Evolutionary conservation across 2,888 invertebrate genomes (phyloP), one percentile per base, ranked within the genome.

Genomic region (Heteromurus nitidus): DNA sequence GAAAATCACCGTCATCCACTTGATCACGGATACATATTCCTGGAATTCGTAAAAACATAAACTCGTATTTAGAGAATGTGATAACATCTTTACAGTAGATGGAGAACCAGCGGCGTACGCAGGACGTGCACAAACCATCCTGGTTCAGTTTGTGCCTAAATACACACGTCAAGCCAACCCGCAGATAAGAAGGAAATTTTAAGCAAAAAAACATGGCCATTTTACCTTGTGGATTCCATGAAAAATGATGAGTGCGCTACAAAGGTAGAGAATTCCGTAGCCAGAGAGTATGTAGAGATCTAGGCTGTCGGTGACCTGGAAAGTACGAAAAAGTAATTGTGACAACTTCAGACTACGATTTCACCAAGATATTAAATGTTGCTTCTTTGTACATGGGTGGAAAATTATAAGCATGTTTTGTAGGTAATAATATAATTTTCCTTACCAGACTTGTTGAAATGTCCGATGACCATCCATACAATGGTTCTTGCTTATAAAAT

Each of bases 161-260:
- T n/a, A n/a, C n/a, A n/a, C n/a, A n/a, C n/a, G n/a, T n/a, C n/a
- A n/a, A n/a, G n/a, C n/a, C n/a, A n/a, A n/a, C n/a, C n/a, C n/a
- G n/a, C n/a, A n/a, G n/a, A n/a, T n/a, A n/a, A n/a, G n/a, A n/a
- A n/a, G n/a, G n/a, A n/a, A n/a, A n/a, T n/a, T n/a, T n/a, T n/a
- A n/a, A n/a, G n/a, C n/a, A n/a, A n/a, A n/a, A n/a, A n/a, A n/a
- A n/a, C n/a, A n/a, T n/a, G n/a, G n/a, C n/a, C n/a, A n/a, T n/a
- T 24, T 55, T 55, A 84, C 84, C 80, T 82, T 84, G 47, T 84
- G 82, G 62, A 82, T 80, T 24, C 80, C 84, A 60, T 82, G 80
- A 20, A 84, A 82, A 5, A 82, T 75, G 20, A 82, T 73, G 31
- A 82, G 50, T 31, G 82, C 72, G 74, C 80, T 62, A 31, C 26